Evolutionary conservation across 2,113 vertebrate species (phyloP).

Genomic region (Eretmodus cyanostictus): DNA sequence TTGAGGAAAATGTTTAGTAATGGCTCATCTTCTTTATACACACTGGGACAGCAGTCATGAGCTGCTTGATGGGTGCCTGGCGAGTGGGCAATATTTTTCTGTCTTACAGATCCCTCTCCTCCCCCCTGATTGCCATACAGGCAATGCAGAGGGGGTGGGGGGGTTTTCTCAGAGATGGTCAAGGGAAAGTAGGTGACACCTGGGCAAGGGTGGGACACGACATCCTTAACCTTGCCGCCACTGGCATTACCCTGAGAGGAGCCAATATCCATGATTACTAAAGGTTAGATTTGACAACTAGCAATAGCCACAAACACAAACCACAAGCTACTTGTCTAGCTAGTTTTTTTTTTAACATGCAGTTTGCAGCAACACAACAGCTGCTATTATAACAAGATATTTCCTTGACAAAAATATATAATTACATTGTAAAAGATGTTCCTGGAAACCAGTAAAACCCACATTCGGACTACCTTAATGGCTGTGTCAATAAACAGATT

Average conservation of each 20-base stretch:
- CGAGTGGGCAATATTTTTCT: neutral
- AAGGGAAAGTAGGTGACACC: neutral
- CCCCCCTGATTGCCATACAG: neutral
- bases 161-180: fast-evolving
- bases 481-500: neutral
- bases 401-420: neutral
- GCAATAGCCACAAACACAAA: neutral
- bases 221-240: neutral
- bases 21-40: neutral
- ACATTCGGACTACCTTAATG: neutral
- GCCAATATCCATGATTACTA: neutral
- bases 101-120: neutral
- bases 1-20: neutral
- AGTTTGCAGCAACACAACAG: neutral
- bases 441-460: neutral
- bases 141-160: neutral
- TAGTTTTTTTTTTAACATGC: neutral
- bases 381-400: neutral
- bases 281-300: neutral
- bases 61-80: neutral
- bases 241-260: neutral
- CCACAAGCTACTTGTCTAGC: neutral
- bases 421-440: neutral
- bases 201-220: neutral
- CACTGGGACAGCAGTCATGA: neutral